Evolutionary conservation across 1,140 invertebrate genomes (phyloP).

Genomic region (Stratiolaelaps scimitus): DNA sequence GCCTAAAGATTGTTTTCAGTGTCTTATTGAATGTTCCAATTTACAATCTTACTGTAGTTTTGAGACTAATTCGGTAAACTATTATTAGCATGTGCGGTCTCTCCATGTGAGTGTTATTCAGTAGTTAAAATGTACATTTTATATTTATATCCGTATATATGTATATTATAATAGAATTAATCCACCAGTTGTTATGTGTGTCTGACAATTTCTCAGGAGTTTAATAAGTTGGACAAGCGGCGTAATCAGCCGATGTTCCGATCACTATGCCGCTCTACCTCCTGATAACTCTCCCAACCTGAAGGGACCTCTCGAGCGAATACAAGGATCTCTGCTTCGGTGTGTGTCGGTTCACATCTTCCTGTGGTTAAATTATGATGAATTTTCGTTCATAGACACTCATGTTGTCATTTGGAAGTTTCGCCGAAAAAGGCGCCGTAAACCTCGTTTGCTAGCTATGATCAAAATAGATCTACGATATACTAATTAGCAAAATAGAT

Average conservation of each 20-base stretch:
- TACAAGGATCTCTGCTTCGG: constrained; percentile 36
- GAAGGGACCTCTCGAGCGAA: constrained; percentile 32
- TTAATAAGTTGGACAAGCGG: constrained; percentile 40
- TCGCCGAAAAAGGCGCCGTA: too few species aligned
- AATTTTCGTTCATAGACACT: too few species aligned
- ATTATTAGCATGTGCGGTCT: too few species aligned
- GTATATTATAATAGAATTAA: too few species aligned
- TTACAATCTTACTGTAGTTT: constrained; percentile 4
- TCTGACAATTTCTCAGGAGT: constrained; percentile 36
- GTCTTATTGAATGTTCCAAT: constrained; percentile 8
- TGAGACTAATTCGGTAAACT: too few species aligned
- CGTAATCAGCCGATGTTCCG: constrained; percentile 40
- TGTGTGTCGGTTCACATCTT: too few species aligned
- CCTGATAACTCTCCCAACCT: neutral
- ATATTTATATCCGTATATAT: too few species aligned
- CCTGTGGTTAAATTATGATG: too few species aligned
- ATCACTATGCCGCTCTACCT: constrained; percentile 39
- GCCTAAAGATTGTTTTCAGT: neutral
- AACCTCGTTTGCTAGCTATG: constrained; percentile 41
- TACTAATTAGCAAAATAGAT: constrained; percentile 32
- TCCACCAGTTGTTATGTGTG: too few species aligned
- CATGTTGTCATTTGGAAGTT: too few species aligned
- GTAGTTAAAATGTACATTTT: too few species aligned
- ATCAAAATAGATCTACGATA: constrained; percentile 32
- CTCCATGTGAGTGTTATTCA: too few species aligned